These are phyloP conservation scores for Galagoides demidoff DNA, from an alignment of 2,797 vertebrate species.

Conservation along the genomic window DNA sequence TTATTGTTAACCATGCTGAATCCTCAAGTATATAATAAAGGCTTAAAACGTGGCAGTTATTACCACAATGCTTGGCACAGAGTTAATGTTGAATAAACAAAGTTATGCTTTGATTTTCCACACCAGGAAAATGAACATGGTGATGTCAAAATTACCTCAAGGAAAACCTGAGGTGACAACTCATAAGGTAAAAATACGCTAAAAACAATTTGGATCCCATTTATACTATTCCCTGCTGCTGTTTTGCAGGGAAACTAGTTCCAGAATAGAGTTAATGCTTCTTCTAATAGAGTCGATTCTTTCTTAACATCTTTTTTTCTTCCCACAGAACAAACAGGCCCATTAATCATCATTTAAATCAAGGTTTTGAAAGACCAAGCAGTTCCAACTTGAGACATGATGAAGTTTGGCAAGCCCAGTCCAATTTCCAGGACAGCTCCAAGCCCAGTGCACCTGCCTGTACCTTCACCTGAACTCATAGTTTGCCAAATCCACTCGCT, in stretches of 20 bases:
- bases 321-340: conserved; percentile 18
- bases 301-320: background rate
- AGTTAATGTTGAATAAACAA: background rate
- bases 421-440: conserved; percentile 22
- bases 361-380: conserved; percentile 33
- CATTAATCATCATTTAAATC: conserved; percentile 66
- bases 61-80: background rate
- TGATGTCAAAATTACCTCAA: background rate
- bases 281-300: conserved; percentile 41
- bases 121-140: background rate
- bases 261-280: conserved; percentile 49
- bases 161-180: background rate
- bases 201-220: background rate
- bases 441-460: background rate
- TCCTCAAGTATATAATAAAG: background rate
- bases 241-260: background rate
- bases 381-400: conserved; percentile 46
- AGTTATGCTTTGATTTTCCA: background rate
- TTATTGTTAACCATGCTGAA: background rate
- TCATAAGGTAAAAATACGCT: background rate
- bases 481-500: background rate
- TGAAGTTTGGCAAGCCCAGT: background rate
- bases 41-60: background rate
- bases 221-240: background rate
- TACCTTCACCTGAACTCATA: background rate